Evolutionary conservation across 2,113 vertebrate species (phyloP), one percentile per base, ranked within the genome.

Genomic region (Talpa occidentalis): DNA sequence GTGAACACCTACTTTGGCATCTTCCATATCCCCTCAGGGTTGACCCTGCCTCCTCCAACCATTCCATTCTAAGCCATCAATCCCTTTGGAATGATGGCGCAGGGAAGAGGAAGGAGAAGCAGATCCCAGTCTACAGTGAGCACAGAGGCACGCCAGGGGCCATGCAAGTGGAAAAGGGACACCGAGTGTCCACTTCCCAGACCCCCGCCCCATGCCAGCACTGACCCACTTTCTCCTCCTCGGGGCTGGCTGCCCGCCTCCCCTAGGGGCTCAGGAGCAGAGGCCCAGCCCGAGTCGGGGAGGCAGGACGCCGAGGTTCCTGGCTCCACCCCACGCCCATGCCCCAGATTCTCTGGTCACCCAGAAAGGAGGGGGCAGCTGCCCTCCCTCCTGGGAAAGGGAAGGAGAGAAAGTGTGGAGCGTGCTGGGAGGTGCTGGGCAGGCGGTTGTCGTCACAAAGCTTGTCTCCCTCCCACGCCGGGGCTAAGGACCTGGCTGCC

Each of bases 261-360:
- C 81, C 88, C 84, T 2, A 6, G 74, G 84, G 81, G 78, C 59
- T 82, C 16, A 12, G 78, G 78, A 80, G 77, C 84, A 93, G 69
- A 95, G 96, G 70, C 89, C 11, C 49, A 93, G 95, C 87, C 90
- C 3, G 28, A 88, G 88, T 92, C 95, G 72, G 81, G 94, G 67
- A 95, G 90, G 90, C 85, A 93, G 88, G 94, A 94, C 11, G 3
- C 95, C 28, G 9, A 96, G 85, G 95, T 95, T 92, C 94, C 82
- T 76, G 73, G 87, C 95, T 95, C 95, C 92, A 93, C 86, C 96
- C 94, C 66, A 93, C 17, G 42, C 94, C 88, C 78, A 76, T 96
- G 97, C 90, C 96, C 97, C 97, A 97, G 96, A 97, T 97, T 97
- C 93, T 96, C 93, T 95, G 77, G 95, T 85, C 94, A 97, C 92